phyloP scores from a whole-genome alignment of 1,140 invertebrate genomes.

The Ephestia elutella region DNA sequence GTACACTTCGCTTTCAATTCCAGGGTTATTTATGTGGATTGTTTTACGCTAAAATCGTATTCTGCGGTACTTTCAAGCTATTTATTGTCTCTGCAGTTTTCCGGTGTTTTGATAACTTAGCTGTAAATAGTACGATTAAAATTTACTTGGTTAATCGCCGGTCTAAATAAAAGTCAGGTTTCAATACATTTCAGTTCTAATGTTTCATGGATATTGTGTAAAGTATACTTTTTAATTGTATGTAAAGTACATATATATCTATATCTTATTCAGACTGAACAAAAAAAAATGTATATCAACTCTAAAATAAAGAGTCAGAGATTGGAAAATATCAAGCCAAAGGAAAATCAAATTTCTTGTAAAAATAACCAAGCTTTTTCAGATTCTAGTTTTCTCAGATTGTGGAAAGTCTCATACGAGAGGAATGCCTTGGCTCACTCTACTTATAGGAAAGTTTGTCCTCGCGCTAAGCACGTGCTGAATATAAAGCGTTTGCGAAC shows the following conservation, averaged over 20 bases:
- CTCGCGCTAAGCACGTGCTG: neutral
- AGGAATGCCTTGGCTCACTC: neutral
- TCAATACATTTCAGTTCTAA: no score
- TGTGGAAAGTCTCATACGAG: neutral
- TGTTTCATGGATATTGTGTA: no score
- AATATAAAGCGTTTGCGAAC: neutral
- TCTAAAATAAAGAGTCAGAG: neutral
- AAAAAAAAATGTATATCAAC: no score
- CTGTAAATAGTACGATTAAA: no score
- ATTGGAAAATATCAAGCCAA: no score
- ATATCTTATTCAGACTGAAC: no score
- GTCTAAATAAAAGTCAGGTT: no score
- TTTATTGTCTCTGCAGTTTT: neutral
- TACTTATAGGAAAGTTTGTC: neutral
- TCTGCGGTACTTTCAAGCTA: neutral
- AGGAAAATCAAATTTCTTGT: neutral
- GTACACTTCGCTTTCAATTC: conserved; percentile 24
- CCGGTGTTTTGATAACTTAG: neutral
- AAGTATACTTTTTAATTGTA: no score
- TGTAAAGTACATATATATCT: no score
- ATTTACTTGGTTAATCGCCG: no score
- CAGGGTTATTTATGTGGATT: conserved; percentile 28
- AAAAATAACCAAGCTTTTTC: neutral
- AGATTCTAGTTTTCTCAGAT: neutral
- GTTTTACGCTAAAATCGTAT: conserved; percentile 14